phyloP scores from a whole-genome alignment of 2,888 invertebrate species.

The Salpingus planirostris region DNA sequence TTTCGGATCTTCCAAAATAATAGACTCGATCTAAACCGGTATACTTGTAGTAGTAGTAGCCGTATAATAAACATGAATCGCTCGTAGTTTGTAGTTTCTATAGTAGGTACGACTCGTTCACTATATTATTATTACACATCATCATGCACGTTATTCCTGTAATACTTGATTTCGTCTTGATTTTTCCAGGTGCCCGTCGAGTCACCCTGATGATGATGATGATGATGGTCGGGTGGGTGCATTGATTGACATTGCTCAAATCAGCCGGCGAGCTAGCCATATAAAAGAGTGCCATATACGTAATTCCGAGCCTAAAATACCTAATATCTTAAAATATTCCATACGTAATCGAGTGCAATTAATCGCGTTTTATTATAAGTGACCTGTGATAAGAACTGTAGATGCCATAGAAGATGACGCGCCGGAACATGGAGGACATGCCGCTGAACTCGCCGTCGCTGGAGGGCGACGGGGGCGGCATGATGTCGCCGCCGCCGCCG shows the following conservation, averaged over 20 bases:
- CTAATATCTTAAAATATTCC: slow-evolving; percentile 22
- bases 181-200: too few relatives aligned
- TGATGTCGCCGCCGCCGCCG: slow-evolving; percentile 44
- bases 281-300: slow-evolving; percentile 34
- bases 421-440: slow-evolving; percentile 36
- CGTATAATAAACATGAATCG: slow-evolving; percentile 26
- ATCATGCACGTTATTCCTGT: too few relatives aligned
- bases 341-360: slow-evolving; percentile 39
- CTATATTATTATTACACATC: too few relatives aligned
- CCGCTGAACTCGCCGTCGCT: slow-evolving; percentile 28
- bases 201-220: too few relatives aligned
- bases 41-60: too few relatives aligned
- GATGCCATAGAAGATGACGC: slow-evolving; percentile 35
- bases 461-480: slow-evolving; percentile 28
- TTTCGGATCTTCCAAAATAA: slow-evolving; percentile 26
- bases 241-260: neutral
- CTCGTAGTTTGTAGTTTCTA: slow-evolving; percentile 22
- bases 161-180: too few relatives aligned
- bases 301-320: too few relatives aligned
- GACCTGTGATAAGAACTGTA: slow-evolving; percentile 34
- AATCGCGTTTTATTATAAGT: slow-evolving; percentile 25
- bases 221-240: neutral
- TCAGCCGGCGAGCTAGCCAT: slow-evolving; percentile 23
- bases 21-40: slow-evolving; percentile 31
- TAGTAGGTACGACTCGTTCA: too few relatives aligned